Conservation (phyloP, 2,888 invertebrate species). For the Ceramica pisi region DNA sequence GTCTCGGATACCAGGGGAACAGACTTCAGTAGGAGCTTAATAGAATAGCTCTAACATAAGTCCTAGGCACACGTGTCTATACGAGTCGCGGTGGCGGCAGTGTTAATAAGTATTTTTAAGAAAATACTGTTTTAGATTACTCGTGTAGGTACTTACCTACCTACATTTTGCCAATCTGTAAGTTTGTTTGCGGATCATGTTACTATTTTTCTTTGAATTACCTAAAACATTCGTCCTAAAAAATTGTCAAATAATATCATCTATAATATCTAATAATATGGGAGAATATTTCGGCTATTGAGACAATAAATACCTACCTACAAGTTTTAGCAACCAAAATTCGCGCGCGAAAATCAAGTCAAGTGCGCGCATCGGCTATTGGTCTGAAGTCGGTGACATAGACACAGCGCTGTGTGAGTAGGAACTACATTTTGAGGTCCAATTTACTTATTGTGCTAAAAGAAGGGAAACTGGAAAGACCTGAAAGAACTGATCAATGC, state of each 20-base stretch:
- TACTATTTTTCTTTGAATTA: not conserved
- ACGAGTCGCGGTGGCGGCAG: not conserved
- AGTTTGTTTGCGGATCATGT: not conserved
- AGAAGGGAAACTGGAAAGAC: not conserved
- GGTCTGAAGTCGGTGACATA: not conserved
- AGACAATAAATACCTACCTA: not conserved
- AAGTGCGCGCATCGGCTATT: not conserved
- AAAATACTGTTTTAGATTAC: not conserved
- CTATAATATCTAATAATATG: too few species aligned
- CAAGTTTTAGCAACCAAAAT: not conserved
- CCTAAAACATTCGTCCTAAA: not conserved
- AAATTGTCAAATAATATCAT: too few species aligned
- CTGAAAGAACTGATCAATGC: not conserved
- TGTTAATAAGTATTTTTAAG: constrained; percentile 3
- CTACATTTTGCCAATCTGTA: not conserved
- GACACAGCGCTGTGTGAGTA: not conserved
- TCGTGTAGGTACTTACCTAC: not conserved
- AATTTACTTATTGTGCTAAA: not conserved
- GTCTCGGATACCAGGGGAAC: constrained; percentile 43
- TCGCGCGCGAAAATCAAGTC: constrained; percentile 27
- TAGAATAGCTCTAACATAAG: constrained; percentile 2
- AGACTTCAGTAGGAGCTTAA: constrained; percentile 25
- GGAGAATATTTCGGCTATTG: not conserved
- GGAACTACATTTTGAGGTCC: not conserved
- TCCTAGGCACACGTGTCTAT: constrained; percentile 16